Conservation (phyloP, 2,113 vertebrate genomes). For the Pterocles burchelli region DNA sequence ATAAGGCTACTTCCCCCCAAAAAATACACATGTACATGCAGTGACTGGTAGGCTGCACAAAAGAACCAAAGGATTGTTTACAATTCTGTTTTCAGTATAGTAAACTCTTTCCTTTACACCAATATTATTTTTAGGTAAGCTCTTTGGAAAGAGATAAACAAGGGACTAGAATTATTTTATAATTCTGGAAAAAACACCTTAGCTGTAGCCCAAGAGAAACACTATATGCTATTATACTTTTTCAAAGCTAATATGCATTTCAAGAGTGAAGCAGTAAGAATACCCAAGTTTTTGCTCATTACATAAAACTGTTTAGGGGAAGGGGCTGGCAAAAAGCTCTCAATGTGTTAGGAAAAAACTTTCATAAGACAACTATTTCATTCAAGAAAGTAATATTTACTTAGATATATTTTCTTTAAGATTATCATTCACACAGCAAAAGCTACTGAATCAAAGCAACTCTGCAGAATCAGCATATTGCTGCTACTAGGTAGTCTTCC, state of each 20-base stretch:
- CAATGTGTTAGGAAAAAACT: neutral
- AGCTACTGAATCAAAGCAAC: neutral
- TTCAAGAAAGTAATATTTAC: neutral
- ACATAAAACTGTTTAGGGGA: neutral
- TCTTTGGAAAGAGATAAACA: neutral
- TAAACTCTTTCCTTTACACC: neutral
- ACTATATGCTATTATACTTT: neutral
- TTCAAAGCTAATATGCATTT: neutral
- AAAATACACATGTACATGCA: accelerated
- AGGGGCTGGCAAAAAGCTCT: neutral
- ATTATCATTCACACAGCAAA: neutral
- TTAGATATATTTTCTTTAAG: neutral
- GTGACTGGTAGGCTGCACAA: neutral
- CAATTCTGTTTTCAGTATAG: neutral
- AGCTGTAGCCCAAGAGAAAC: neutral
- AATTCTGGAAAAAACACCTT: neutral
- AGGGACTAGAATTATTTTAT: neutral
- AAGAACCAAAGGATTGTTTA: neutral
- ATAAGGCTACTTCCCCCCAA: accelerated
- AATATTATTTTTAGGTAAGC: neutral
- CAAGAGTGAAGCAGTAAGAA: neutral
- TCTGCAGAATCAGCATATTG: neutral
- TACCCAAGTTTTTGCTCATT: neutral
- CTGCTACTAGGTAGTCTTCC: neutral
- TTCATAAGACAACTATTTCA: neutral